These are phyloP conservation scores for Astyanax mexicanus DNA, from an alignment of 2,797 vertebrate species.

Conservation along the genomic window DNA sequence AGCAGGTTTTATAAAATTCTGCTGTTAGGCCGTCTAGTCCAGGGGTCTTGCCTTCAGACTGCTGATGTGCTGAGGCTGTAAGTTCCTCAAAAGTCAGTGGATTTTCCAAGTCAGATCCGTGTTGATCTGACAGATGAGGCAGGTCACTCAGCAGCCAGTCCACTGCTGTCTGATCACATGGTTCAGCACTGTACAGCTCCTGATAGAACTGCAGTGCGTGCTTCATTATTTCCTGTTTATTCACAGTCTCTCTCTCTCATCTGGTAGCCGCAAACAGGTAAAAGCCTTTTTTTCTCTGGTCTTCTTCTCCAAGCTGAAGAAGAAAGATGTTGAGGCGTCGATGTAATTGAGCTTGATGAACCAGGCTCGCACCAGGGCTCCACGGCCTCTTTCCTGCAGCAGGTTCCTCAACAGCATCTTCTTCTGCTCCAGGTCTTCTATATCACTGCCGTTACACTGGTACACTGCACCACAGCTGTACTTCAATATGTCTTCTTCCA, in stretches of 20 bases:
- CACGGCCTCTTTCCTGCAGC: background rate
- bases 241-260: background rate
- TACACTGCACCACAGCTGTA: background rate
- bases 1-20: too few relatives aligned
- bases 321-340: conserved; percentile 6
- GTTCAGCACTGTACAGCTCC: background rate
- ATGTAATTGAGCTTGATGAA: background rate
- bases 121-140: too few relatives aligned
- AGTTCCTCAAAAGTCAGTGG: too few relatives aligned
- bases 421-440: background rate
- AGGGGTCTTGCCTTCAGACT: too few relatives aligned
- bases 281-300: background rate
- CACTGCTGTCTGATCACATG: too few relatives aligned
- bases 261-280: too few relatives aligned
- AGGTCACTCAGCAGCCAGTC: background rate
- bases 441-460: too few relatives aligned
- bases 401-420: background rate
- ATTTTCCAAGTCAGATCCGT: too few relatives aligned
- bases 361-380: background rate
- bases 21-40: too few relatives aligned
- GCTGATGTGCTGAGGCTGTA: too few relatives aligned
- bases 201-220: background rate
- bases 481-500: background rate
- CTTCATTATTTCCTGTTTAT: background rate
- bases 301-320: background rate